Evolutionary conservation across 2,888 invertebrate genomes (phyloP).

Genomic region (Agrilus mali): DNA sequence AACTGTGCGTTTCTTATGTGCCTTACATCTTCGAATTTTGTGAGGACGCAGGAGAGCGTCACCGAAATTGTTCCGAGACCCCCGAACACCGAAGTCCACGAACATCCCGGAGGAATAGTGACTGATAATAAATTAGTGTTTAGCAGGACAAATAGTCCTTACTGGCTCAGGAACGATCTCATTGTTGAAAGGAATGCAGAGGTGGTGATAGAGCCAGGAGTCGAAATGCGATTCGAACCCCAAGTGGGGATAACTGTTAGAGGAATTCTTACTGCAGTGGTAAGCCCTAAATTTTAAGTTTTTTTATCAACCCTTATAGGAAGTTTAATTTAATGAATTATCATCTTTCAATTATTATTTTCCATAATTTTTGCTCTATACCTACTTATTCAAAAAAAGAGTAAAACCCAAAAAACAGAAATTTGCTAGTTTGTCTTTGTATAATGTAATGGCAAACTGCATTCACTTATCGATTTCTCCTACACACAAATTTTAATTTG

Average conservation of each 20-base stretch:
- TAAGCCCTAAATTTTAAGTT: conserved; percentile 39
- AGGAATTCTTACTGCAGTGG: conserved; percentile 80
- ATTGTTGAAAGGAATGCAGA: conserved; percentile 66
- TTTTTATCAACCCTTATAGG: too few relatives aligned
- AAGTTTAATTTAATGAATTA: too few relatives aligned
- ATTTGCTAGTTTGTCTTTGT: too few relatives aligned
- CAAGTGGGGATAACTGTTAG: conserved; percentile 88
- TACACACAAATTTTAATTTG: too few relatives aligned
- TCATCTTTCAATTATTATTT: too few relatives aligned
- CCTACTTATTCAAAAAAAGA: too few relatives aligned
- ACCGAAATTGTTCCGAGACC: background rate
- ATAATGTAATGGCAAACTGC: too few relatives aligned
- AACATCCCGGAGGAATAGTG: conserved; percentile 50
- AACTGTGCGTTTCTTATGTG: background rate
- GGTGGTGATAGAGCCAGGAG: conserved; percentile 80
- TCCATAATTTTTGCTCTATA: too few relatives aligned
- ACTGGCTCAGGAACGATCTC: conserved; percentile 65
- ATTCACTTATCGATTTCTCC: too few relatives aligned
- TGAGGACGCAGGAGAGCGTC: too few relatives aligned
- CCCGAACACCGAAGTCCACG: conserved; percentile 28
- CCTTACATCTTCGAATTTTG: too few relatives aligned
- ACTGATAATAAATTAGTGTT: conserved; percentile 43
- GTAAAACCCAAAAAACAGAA: too few relatives aligned
- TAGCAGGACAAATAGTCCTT: conserved; percentile 52
- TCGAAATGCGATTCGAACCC: conserved; percentile 78